phyloP scores from a whole-genome alignment of 2,797 vertebrate species.

The Ctenosaura bakeri region DNA sequence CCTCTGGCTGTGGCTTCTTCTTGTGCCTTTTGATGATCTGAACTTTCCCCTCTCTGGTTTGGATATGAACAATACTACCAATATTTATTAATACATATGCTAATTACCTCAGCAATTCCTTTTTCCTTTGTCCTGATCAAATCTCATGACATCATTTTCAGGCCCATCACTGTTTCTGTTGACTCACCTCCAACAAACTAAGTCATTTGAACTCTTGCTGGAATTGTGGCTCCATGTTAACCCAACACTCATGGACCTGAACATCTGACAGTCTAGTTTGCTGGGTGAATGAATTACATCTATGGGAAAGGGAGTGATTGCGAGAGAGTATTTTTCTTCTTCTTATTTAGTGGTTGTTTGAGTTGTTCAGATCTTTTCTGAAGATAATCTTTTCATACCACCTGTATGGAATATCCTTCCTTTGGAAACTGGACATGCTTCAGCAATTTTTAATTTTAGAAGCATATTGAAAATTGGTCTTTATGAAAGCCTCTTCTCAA shows the following conservation, averaged over 20 bases:
- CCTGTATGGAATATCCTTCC: too few species aligned
- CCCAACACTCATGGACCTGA: too few species aligned
- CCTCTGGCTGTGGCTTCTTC: not conserved
- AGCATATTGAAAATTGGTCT: too few species aligned
- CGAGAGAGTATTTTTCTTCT: not conserved
- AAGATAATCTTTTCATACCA: too few species aligned
- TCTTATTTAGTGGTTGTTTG: not conserved
- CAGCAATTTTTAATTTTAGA: too few species aligned
- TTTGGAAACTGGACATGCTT: too few species aligned
- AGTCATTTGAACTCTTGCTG: not conserved
- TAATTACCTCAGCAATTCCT: not conserved
- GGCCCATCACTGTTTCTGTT: too few species aligned
- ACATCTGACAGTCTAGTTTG: not conserved
- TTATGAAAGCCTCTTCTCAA: too few species aligned
- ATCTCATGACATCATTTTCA: not conserved
- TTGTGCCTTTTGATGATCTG: not conserved
- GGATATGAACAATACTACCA: not conserved
- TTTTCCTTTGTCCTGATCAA: not conserved
- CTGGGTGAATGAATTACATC: not conserved
- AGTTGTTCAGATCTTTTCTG: too few species aligned
- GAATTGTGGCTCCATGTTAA: not conserved
- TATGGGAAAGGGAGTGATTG: too few species aligned
- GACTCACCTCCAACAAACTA: not conserved
- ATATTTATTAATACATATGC: not conserved
- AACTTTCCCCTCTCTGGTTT: not conserved